Base-by-base conservation (phyloP, 92 coral and sea anemone genomes). In the Umimayanthus chanpuru region DNA sequence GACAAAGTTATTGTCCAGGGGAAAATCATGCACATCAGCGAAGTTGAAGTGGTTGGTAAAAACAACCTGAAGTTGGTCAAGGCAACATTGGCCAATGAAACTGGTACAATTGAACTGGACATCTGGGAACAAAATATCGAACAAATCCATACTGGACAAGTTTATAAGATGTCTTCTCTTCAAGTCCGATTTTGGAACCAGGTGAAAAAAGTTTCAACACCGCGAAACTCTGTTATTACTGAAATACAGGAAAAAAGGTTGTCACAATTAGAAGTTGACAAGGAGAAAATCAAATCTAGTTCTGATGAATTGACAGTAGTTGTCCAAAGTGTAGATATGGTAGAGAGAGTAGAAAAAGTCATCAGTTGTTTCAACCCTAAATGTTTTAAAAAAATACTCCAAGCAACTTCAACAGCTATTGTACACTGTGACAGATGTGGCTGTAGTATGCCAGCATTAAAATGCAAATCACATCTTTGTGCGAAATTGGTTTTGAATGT, bases 401-500 rank as follows among this genome's bases (percentile, higher is more conserved):
- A 83, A 73, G 77, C 38, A 83, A 83, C 65, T 25, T 44, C 78
- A 53, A 53, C 87, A 4, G 32, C 87, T 23, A 44, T 66, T 36
- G 87, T 83, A 70, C 87, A 83, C 32, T 83, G 87, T 83, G 87
- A 83, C 28, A 83, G 78, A 83, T 83, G 87, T 32, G 56, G 87
- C 21, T 40, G 68, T 83, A 25, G 58, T 5, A 83, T 83, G 75
- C 75, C 66, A 7, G 9, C 77, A 21, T 32, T 14, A 18, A 73
- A 83, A 47, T 83, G 53, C 87, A 67, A 84, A 84, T 70, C 76
- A 39, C 88, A 82, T 77, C 81, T 77, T 26, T 77, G 81, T n/a
- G 81, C 81, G 15, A 77, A 41, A 50, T 77, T 77, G 64, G 36
- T 77, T 77, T 77, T 77, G 58, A 36, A 28, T 44, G 81, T 70